Conservation (phyloP, 2,888 invertebrate genomes). For the Cheilosia pagana region DNA sequence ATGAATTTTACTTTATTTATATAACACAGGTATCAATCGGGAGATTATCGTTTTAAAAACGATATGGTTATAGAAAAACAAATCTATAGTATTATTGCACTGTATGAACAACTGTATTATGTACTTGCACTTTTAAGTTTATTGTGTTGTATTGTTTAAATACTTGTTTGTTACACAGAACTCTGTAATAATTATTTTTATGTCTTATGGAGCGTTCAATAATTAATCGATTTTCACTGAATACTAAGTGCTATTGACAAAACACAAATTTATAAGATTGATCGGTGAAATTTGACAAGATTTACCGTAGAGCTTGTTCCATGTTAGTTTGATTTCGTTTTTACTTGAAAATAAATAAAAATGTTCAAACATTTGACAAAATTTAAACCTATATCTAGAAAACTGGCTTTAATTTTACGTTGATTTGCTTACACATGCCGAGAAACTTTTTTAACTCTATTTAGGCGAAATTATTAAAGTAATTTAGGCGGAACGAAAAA, state of each 20-base stretch:
- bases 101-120: constrained; percentile 64
- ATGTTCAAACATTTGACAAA: background rate
- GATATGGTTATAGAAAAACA: constrained; percentile 48
- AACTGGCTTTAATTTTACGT: too few relatives aligned
- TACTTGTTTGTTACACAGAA: constrained; percentile 58
- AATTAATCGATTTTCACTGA: background rate
- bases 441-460: background rate
- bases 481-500: background rate
- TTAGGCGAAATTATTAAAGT: background rate
- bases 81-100: constrained; percentile 59
- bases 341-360: background rate
- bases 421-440: background rate
- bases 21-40: constrained; percentile 39
- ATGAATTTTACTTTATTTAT: constrained; percentile 32
- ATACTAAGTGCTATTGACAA: constrained; percentile 11
- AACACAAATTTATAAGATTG: constrained; percentile 2
- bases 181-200: constrained; percentile 28
- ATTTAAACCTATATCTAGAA: background rate
- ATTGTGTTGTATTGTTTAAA: constrained; percentile 58
- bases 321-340: background rate
- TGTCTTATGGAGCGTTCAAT: constrained; percentile 56
- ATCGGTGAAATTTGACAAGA: background rate
- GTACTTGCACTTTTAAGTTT: constrained; percentile 44
- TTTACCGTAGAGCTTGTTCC: background rate
- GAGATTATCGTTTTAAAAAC: constrained; percentile 68